phyloP scores from a whole-genome alignment of 1,140 invertebrate genomes.

The Drosophila equinoxialis region DNA sequence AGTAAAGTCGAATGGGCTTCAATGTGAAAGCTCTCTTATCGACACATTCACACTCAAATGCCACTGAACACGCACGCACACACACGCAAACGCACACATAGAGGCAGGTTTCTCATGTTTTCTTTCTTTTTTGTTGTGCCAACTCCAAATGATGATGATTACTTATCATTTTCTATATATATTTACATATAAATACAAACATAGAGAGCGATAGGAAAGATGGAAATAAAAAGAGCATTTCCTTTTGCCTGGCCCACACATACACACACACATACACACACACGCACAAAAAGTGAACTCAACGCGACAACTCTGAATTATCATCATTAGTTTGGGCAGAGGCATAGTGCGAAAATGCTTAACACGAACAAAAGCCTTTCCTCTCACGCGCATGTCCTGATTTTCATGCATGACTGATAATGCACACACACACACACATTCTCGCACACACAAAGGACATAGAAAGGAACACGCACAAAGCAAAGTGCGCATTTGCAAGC shows the following conservation, averaged over 20 bases:
- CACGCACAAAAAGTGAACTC: not conserved
- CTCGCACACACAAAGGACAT: slow-evolving; percentile 27
- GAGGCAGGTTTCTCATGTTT: not conserved
- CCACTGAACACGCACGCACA: slow-evolving; percentile 36
- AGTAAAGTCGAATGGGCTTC: not conserved
- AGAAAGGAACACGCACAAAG: slow-evolving; percentile 35
- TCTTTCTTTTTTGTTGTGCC: slow-evolving; percentile 2
- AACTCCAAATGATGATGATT: slow-evolving; percentile 28
- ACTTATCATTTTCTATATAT: slow-evolving; percentile 43
- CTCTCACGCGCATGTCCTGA: slow-evolving; percentile 71
- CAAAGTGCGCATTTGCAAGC: slow-evolving; percentile 63
- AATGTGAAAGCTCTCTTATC: slow-evolving; percentile 41
- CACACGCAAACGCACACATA: not conserved
- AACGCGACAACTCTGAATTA: slow-evolving; percentile 27
- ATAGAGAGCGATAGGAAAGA: not conserved
- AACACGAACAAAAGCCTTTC: slow-evolving; percentile 60
- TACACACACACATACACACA: not conserved
- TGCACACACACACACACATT: slow-evolving; percentile 38
- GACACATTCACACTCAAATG: slow-evolving; percentile 65
- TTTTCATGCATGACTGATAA: slow-evolving; percentile 75
- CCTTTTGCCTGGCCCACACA: slow-evolving; percentile 17
- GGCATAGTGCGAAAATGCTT: slow-evolving; percentile 30
- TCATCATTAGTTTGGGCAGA: slow-evolving; percentile 59
- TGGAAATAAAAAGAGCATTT: slow-evolving; percentile 16
- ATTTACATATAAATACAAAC: slow-evolving; percentile 1